Base-by-base conservation (phyloP, 2,888 invertebrate species). In the Agriopis leucophaearia region DNA sequence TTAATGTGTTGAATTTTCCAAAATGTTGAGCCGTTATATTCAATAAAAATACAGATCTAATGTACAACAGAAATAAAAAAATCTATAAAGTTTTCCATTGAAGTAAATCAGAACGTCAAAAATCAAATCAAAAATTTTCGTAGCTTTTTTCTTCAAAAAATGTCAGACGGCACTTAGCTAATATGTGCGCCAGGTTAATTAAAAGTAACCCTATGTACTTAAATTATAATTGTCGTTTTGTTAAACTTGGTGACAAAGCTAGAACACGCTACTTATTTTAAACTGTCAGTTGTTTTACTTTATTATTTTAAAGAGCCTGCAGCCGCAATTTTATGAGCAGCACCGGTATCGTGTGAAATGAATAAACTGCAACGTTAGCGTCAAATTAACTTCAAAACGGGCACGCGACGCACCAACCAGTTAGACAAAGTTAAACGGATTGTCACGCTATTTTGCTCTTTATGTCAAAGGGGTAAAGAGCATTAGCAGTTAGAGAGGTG, bases 291-390 rank as follows among this genome's bases (percentile, higher is more conserved):
- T 61, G 40, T 48, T 48, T 61, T 13, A 57, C 8, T 62, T 71
- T 64, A 64, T 61, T 64, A 69, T 66, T 68, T 66, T 48, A 45
- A 57, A 52, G 47, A 16, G 80, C 78, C 81, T 74, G 74, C 74
- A 62, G 74, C 77, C 85, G 84, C 82, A 86, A 81, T 82, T 85
- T 82, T 80, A 83, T 82, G 54, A 62, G 40, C 61, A 52, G 79
- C 81, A 78, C 74, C 73, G 75, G 74, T 81, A 80, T 82, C 83
- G 83, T 81, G 74, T 78, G 77, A 79, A 79, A 75, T 81, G 82
- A 82, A 82, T 83, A 81, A 81, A 88, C 83, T 85, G 87, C 86
- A 86, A 83, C 80, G 79, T 83, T 79, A 84, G 82, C 84, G 78
- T 81, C 83, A 80, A 83, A 84, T 86, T 84, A 83, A 80, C 81